Evolutionary conservation across 2,888 invertebrate genomes (phyloP), one percentile per base, ranked within the genome.

Genomic region (Tetramorium bicarinatum): DNA sequence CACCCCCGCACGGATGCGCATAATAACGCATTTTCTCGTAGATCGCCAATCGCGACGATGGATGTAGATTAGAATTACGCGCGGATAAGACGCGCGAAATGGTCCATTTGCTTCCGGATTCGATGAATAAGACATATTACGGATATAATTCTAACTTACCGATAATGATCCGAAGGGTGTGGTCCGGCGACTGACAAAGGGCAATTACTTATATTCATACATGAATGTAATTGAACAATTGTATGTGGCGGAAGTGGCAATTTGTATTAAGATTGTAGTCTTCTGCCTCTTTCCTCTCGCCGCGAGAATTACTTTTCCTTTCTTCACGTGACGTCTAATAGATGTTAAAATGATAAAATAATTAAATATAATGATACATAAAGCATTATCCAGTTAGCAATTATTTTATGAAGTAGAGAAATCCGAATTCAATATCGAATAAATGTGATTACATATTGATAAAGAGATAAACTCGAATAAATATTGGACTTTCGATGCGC

Each of bases 121-220:
- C 59, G 59, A 38, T 47, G n/a, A 47, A 59, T 72, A 59, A 49
- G 38, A 38, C 21, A 8, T 47, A 72, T 38, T 18, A 18, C 25
- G 15, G 18, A 38, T 71, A 18, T 59, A 71, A 61, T 38, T 79
- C 56, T 59, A 71, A 49, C 47, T 49, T 61, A 44, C 34, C 52
- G 76, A 64, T 76, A 64, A 62, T 59, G 59, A 79, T 61, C 72
- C n/a, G 18, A 72, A 25, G 47, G 47, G 72, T 52, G 71, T 44
- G 29, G 54, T 7, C 29, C 34, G 44, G 11, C 15, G 38, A n/a
- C 29, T 59, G 44, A 44, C 47, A 59, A 56, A 56, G 56, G 15
- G 34, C 44, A 41, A 29, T 67, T 67, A 34, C 29, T 34, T 34
- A 79, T 25, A 49, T 59, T 72, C 59, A 72, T 25, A 47, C 49